Percentiles rank a stretch among this genome's conserved stretches.
These are phyloP conservation scores for Myzus persicae DNA, from an alignment of 1,140 invertebrate genomes.

Conservation along the genomic window DNA sequence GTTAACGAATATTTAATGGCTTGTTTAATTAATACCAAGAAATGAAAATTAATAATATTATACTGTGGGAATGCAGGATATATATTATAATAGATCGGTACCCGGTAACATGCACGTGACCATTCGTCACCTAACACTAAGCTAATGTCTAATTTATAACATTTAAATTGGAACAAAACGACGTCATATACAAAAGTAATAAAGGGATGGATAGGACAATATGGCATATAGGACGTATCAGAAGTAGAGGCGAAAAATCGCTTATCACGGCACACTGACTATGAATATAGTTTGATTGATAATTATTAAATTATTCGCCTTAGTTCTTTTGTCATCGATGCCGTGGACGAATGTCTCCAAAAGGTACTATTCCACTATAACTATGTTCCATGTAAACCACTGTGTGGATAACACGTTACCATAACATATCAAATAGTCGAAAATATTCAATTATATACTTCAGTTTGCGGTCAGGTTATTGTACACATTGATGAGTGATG, in stretches of 20 bases:
- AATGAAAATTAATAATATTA: neutral
- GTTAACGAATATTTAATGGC: neutral
- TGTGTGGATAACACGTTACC: too few relatives aligned
- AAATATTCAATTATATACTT: neutral
- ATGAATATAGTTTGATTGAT: neutral
- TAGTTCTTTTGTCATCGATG: neutral
- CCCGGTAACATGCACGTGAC: neutral
- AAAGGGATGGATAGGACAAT: neutral
- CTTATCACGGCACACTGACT: neutral
- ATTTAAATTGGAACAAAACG: neutral
- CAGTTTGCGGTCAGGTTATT: neutral
- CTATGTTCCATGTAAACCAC: too few relatives aligned
- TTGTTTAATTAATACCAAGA: neutral
- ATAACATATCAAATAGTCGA: neutral
- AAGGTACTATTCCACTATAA: neutral
- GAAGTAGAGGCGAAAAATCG: neutral
- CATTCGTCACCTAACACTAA: neutral
- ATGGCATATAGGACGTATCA: neutral
- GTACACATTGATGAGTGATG: too few relatives aligned
- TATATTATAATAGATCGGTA: neutral
- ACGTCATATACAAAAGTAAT: neutral
- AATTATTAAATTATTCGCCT: neutral
- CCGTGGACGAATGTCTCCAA: neutral
- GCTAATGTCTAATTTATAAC: neutral
- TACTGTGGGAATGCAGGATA: neutral